Conservation (phyloP, 2,113 vertebrate species). For the Ameiurus melas region DNA sequence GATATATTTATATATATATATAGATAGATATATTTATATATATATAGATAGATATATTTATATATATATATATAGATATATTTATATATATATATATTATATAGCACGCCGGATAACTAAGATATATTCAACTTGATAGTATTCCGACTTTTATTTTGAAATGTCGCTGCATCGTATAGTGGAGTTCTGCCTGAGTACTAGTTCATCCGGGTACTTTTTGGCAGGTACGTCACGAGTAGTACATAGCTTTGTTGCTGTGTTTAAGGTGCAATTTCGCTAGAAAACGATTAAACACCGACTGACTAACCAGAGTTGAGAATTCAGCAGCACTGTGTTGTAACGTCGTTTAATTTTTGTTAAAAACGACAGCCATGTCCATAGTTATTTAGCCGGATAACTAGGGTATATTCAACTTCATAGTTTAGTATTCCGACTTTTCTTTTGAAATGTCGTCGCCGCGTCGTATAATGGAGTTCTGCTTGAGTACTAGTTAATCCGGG, state of each 20-base stretch:
- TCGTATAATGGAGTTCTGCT: background rate
- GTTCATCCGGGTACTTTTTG: background rate
- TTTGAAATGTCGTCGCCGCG: slow-evolving; percentile 3
- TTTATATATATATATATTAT: too few relatives aligned
- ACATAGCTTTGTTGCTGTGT: background rate
- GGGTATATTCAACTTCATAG: background rate
- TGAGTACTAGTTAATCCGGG: background rate
- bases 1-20: too few relatives aligned
- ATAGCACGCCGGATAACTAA: background rate
- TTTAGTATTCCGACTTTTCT: background rate
- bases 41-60: too few relatives aligned
- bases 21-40: too few relatives aligned
- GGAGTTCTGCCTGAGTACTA: background rate
- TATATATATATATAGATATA: too few relatives aligned
- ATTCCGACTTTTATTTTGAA: slow-evolving; percentile 31
- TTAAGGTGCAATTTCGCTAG: background rate
- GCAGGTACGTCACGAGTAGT: too few relatives aligned
- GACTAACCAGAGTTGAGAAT: background rate
- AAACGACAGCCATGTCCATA: too few relatives aligned
- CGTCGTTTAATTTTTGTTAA: background rate
- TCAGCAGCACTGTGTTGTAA: background rate
- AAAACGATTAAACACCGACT: background rate
- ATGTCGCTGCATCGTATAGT: background rate
- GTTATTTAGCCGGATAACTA: too few relatives aligned
- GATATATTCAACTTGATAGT: background rate